Evolutionary conservation across 2,797 vertebrate species (phyloP), one percentile per base, ranked within the genome.

Genomic region (Valencia hispanica): DNA sequence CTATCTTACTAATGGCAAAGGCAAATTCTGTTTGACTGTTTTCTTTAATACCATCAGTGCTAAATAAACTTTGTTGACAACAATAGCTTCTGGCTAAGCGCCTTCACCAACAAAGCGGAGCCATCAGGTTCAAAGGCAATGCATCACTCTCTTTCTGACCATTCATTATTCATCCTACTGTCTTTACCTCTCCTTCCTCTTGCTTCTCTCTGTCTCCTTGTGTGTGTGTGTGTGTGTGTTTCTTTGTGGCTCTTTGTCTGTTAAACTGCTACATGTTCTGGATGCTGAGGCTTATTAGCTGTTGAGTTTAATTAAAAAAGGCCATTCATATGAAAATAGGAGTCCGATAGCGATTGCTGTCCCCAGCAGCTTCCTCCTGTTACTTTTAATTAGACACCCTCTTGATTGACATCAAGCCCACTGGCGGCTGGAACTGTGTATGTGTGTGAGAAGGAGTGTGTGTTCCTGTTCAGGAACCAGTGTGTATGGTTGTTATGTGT

Each of bases 241-340:
- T 91, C 87, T 88, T 93, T 92, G 89, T 89, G 82, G 80, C 85
- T 93, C 93, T 95, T 96, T 96, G 95, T 96, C 94, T 95, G 90
- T 93, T 94, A 93, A 95, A 96, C 91, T 93, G 94, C 94, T 95
- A 94, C 95, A 96, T 94, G 94, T 91, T 95, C 92, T 94, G 95
- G 95, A 96, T 95, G 95, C 94, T 93, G 95, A 93, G 89, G 93
- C 95, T 96, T 96, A 96, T 96, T 96, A 96, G 94, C 93, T 92
- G 94, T 94, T 95, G 92, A 95, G 95, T 96, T 96, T 96, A 96
- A 96, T 96, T 96, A 96, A 96, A 96, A 95, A 95, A 94, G 94
- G 92, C 94, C 95, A 96, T 96, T 96, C 95, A 96, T 96, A 96
- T 96, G 95, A 96, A 96, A 96, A 96, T 96, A 92, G 90, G 93